phyloP scores from a whole-genome alignment of 2,113 vertebrate species.

The Corythornis vintsioides region DNA sequence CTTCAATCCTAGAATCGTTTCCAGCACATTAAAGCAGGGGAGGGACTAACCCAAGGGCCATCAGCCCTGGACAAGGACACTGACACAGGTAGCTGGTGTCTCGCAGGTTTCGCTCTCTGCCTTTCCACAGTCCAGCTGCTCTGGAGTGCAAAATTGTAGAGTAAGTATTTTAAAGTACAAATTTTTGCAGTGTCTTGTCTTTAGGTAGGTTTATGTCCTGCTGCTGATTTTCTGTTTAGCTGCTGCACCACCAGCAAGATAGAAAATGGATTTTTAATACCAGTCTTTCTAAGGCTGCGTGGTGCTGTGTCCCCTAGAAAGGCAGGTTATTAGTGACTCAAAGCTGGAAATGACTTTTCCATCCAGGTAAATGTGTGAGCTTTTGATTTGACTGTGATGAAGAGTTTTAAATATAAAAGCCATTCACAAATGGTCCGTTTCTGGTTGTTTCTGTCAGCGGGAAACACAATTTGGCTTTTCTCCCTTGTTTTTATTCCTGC shows the following conservation, averaged over 20 bases:
- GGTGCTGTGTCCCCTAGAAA: background rate
- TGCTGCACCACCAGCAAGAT: background rate
- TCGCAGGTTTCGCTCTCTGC: background rate
- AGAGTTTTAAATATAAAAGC: background rate
- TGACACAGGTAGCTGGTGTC: background rate
- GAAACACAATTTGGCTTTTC: background rate
- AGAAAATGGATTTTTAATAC: background rate
- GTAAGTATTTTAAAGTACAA: background rate
- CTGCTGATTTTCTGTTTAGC: background rate
- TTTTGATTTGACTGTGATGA: background rate
- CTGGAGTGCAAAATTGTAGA: too few relatives aligned
- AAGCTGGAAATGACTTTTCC: background rate
- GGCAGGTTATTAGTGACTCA: conserved; percentile 22
- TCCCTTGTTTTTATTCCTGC: conserved; percentile 21
- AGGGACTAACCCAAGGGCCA: background rate
- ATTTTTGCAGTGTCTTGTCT: background rate
- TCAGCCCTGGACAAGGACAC: background rate
- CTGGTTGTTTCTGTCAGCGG: background rate
- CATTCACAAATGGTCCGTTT: background rate
- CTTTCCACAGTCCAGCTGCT: background rate
- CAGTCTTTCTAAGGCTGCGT: background rate
- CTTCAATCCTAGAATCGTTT: background rate
- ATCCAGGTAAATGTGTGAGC: background rate
- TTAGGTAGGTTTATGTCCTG: background rate
- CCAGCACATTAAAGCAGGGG: background rate